phyloP scores from a whole-genome alignment of 2,888 invertebrate genomes.

The Xylocampa areola region DNA sequence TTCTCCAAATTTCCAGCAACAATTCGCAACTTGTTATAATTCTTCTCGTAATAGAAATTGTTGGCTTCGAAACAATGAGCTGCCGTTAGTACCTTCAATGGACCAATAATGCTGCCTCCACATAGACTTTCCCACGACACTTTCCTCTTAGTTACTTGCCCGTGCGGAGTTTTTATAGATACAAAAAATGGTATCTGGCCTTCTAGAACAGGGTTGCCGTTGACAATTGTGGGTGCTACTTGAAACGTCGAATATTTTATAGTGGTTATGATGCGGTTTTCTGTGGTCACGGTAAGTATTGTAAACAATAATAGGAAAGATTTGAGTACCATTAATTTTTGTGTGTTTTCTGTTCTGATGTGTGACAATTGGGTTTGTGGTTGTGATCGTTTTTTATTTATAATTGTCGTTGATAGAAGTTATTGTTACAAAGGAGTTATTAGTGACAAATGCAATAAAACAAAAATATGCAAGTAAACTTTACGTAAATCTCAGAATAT shows the following conservation, averaged over 20 bases:
- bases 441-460: no score
- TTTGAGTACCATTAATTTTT: conserved; percentile 29
- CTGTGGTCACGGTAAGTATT: not conserved
- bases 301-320: conserved; percentile 10
- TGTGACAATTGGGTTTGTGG: not conserved
- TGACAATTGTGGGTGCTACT: conserved; percentile 52
- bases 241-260: conserved; percentile 53
- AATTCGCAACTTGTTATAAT: conserved; percentile 18
- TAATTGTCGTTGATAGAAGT: not conserved
- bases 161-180: conserved; percentile 36
- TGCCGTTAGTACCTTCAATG: conserved; percentile 47
- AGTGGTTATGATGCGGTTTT: conserved; percentile 45
- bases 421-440: no score
- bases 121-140: conserved; percentile 34
- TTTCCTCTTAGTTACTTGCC: conserved; percentile 1
- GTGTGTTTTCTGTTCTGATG: not conserved
- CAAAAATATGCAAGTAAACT: no score
- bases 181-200: conserved; percentile 59
- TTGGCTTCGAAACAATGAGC: conserved; percentile 62
- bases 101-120: conserved; percentile 34
- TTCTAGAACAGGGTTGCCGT: conserved; percentile 37
- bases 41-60: conserved; percentile 14
- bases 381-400: not conserved
- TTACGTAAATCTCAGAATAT: no score
- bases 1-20: conserved; percentile 37